Evolutionary conservation across 2,888 invertebrate species (phyloP).

Genomic region (Candidula unifasciata): DNA sequence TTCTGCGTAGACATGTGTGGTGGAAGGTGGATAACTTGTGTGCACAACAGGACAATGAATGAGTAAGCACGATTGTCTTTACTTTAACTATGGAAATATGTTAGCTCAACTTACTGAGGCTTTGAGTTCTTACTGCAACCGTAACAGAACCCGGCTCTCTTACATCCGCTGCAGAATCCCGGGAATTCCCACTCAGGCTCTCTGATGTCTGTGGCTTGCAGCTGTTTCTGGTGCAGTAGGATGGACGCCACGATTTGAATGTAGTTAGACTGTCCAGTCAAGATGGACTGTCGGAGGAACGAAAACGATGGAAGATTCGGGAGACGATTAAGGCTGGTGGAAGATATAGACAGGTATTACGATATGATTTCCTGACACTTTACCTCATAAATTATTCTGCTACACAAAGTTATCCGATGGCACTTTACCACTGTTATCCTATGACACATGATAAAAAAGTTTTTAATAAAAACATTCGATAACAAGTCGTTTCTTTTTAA

Average conservation of each 20-base stretch:
- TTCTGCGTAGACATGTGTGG: too few species aligned
- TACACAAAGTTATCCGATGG: too few species aligned
- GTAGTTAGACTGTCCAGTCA: conserved; percentile 61
- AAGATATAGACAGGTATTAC: too few species aligned
- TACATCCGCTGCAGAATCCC: conserved; percentile 70
- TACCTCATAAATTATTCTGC: too few species aligned
- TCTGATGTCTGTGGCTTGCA: conserved; percentile 62
- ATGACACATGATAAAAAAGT: too few species aligned
- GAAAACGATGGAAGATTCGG: conserved; percentile 65
- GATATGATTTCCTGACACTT: too few species aligned
- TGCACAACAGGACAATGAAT: not conserved
- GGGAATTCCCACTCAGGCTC: conserved; percentile 66
- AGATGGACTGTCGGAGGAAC: conserved; percentile 62
- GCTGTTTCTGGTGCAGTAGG: conserved; percentile 62
- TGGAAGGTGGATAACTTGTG: too few species aligned
- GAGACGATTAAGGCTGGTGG: conserved; percentile 62
- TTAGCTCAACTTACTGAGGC: conserved; percentile 67
- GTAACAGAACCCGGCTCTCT: conserved; percentile 69
- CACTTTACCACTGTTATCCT: too few species aligned
- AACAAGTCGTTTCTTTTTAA: too few species aligned
- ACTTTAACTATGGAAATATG: not conserved
- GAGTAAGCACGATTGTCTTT: not conserved
- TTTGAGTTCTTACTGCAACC: conserved; percentile 70
- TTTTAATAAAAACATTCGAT: too few species aligned
- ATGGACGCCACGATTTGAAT: conserved; percentile 67